Evolutionary conservation across 2,113 vertebrate genomes (phyloP), one percentile per base, ranked within the genome.

Genomic region (Neogale vison): DNA sequence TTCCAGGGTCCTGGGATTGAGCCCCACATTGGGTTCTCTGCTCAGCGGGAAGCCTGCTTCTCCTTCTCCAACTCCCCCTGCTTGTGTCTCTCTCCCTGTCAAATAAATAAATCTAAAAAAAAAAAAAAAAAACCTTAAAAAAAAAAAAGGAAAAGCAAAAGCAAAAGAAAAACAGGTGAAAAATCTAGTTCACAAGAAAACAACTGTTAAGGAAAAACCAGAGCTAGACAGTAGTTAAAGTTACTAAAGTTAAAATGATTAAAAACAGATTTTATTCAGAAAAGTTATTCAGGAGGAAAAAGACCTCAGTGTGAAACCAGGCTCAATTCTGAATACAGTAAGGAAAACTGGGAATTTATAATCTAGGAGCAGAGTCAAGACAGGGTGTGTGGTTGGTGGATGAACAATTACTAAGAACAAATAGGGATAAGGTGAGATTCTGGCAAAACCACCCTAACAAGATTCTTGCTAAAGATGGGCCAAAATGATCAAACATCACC

Each of bases 261-360:
- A 88, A 88, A 86, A 94, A 79, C 21, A 88, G 61, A 88, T 47
- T 94, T 80, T 80, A 80, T 71, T 80, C 31, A 69, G 21, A 47
- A 57, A 94, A 36, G 59, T 11, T 79, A 79, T 45, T 67, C 45
- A 71, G 12, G 63, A 39, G 31, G 29, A 36, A 88, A 59, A 50
- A 80, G 61, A 80, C 50, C 50, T 71, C 85, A 59, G 36, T 47
- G 29, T 47, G 71, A 65, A 72, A 88, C 39, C 67, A 63, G 29
- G 63, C 31, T 94, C 17, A 34, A 24, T 88, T 94, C 39, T 88
- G 76, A 72, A 81, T 39, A 72, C 18, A 47, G 36, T 52, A 59
- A 81, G 65, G 34, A 72, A 88, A 61, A 61, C 31, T 81, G 15
- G 34, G 34, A 61, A 80, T 88, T 36, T 45, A 71, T 36, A 71